Percentiles rank a stretch among this genome's conserved stretches.
These are phyloP conservation scores for Microctonus hyperodae DNA, from an alignment of 2,888 invertebrate species.

Conservation along the genomic window DNA sequence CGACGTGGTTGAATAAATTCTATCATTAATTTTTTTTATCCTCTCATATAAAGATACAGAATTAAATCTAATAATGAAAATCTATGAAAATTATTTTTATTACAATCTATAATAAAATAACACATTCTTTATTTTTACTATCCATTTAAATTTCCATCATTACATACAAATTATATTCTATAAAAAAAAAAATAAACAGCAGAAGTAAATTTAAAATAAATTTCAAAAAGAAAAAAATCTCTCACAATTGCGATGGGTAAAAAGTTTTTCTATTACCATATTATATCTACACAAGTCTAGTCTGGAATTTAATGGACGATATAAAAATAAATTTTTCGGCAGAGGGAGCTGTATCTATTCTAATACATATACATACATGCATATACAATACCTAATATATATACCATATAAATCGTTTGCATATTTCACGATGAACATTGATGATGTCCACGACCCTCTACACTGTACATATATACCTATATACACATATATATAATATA, in stretches of 20 bases:
- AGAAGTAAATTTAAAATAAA: too few relatives aligned
- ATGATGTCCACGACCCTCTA: neutral
- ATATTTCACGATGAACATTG: slow-evolving; percentile 15
- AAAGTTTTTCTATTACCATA: neutral
- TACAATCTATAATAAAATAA: too few relatives aligned
- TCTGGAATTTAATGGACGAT: neutral
- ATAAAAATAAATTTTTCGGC: too few relatives aligned
- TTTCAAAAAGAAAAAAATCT: too few relatives aligned
- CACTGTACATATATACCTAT: neutral
- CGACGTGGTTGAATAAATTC: neutral
- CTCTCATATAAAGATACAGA: neutral
- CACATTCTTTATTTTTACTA: too few relatives aligned
- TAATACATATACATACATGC: neutral
- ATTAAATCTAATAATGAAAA: neutral
- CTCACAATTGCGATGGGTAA: too few relatives aligned
- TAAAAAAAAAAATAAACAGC: too few relatives aligned
- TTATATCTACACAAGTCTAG: neutral
- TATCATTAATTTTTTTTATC: neutral
- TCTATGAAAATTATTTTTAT: too few relatives aligned
- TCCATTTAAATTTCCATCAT: too few relatives aligned
- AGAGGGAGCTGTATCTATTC: neutral
- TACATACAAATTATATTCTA: too few relatives aligned
- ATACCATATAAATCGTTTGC: neutral
- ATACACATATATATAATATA: neutral
- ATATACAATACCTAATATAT: too few relatives aligned